Percentiles rank a stretch among this genome's conserved stretches.
Evolutionary conservation across 2,888 invertebrate species (phyloP).

Genomic region (Escarpia spicata): DNA sequence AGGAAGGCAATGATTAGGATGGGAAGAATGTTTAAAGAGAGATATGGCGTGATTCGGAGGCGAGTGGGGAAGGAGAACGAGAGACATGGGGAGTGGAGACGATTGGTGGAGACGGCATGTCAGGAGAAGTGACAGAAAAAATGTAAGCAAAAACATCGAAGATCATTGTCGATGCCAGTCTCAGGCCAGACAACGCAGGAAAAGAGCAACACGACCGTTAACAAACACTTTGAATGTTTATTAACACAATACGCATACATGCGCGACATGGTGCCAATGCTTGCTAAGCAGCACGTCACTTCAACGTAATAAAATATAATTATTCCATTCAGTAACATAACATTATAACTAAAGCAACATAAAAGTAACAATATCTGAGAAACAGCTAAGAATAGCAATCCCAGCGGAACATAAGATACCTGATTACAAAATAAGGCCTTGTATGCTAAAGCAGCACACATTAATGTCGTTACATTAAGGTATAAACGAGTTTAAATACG

Average conservation of each 20-base stretch:
- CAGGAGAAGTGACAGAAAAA: too few species aligned
- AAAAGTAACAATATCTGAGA: not conserved
- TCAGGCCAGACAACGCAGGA: not conserved
- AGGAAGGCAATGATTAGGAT: too few species aligned
- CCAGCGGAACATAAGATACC: not conserved
- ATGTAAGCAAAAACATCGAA: too few species aligned
- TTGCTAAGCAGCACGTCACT: not conserved
- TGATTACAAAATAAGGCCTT: not conserved
- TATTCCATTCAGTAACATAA: not conserved
- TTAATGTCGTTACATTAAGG: not conserved
- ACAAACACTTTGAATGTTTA: not conserved
- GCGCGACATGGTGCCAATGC: not conserved
- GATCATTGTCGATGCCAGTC: not conserved
- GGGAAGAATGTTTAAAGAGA: too few species aligned
- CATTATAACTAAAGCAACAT: not conserved
- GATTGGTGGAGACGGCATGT: too few species aligned
- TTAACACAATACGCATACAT: not conserved
- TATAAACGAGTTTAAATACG: not conserved
- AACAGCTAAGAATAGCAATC: not conserved
- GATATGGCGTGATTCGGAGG: too few species aligned
- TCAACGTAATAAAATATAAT: constrained; percentile 1
- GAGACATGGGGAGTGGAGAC: too few species aligned
- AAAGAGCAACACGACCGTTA: too few species aligned
- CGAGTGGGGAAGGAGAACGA: too few species aligned
- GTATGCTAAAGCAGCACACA: not conserved